Percentiles rank a stretch among this genome's conserved stretches.
Evolutionary conservation across 2,113 vertebrate genomes (phyloP).

Genomic region (Chloroceryle aenea): DNA sequence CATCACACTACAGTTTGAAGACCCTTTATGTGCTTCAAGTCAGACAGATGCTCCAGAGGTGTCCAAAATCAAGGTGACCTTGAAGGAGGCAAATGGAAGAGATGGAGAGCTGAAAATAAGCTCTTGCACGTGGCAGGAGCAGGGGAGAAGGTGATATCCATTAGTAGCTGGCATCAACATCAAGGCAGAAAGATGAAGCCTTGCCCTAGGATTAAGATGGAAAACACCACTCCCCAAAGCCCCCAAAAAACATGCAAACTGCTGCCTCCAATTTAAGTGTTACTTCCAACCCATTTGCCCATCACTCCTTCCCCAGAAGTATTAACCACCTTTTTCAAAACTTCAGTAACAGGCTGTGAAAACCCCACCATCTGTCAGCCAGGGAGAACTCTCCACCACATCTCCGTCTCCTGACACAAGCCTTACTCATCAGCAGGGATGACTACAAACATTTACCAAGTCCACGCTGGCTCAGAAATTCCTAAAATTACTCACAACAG

Average conservation of each 20-base stretch:
- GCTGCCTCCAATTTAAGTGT: rapidly evolving
- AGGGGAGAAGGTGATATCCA: neutral
- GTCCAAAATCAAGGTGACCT: neutral
- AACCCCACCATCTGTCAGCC: neutral
- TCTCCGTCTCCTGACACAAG: neutral
- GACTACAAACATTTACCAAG: neutral
- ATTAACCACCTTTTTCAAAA: neutral
- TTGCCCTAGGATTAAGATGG: neutral
- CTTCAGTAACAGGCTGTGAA: neutral
- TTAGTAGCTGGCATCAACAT: neutral
- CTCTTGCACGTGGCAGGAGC: neutral
- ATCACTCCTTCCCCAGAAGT: neutral
- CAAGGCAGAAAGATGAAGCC: neutral
- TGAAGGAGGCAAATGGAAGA: neutral
- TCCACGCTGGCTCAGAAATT: neutral
- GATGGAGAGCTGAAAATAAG: neutral
- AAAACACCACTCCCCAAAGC: neutral
- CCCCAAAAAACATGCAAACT: neutral
- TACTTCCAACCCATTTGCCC: neutral
- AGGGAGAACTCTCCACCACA: neutral
- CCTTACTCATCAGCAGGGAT: neutral
- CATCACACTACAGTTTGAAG: neutral
- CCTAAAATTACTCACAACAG: neutral
- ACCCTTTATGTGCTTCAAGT: neutral
- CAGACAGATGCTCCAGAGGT: neutral